phyloP scores from a whole-genome alignment of 1,140 invertebrate species.

The Amphibalanus amphitrite region DNA sequence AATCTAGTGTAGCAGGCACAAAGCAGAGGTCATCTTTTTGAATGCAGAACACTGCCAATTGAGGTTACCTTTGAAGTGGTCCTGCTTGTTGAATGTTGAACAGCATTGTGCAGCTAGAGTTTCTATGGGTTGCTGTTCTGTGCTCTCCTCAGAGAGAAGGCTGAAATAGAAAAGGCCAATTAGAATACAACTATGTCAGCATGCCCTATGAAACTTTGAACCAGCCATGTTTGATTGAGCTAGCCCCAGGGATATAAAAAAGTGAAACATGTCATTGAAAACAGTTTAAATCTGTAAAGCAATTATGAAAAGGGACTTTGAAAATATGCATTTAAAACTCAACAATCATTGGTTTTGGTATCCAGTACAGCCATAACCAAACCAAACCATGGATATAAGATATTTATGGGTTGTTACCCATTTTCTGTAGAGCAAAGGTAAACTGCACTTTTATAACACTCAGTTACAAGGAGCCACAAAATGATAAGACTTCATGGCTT shows the following conservation, averaged over 20 bases:
- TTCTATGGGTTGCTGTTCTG: conserved; percentile 44
- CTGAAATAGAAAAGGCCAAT: conserved; percentile 24
- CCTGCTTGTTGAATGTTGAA: conserved; percentile 51
- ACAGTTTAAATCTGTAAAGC: conserved; percentile 9
- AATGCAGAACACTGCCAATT: conserved; percentile 6
- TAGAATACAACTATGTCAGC: conserved; percentile 5
- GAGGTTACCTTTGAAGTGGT: conserved; percentile 49
- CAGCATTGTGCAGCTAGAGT: conserved; percentile 44
- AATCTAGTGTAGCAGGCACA: no score
- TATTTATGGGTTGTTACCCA: no score
- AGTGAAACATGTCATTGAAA: conserved; percentile 3
- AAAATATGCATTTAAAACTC: conserved; percentile 11
- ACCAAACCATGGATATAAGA: no score
- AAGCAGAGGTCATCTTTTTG: no score
- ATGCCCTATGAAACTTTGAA: no score
- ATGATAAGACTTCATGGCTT: no score
- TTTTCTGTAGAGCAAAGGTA: no score
- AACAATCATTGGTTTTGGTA: not conserved
- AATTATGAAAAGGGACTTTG: conserved; percentile 3
- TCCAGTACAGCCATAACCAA: no score
- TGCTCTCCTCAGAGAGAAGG: conserved; percentile 45
- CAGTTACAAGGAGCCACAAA: no score
- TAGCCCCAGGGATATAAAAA: no score
- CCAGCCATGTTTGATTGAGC: no score
- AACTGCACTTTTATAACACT: no score